Evolutionary conservation across 1,140 invertebrate genomes (phyloP).

Genomic region (Temnothorax curvispinosus): DNA sequence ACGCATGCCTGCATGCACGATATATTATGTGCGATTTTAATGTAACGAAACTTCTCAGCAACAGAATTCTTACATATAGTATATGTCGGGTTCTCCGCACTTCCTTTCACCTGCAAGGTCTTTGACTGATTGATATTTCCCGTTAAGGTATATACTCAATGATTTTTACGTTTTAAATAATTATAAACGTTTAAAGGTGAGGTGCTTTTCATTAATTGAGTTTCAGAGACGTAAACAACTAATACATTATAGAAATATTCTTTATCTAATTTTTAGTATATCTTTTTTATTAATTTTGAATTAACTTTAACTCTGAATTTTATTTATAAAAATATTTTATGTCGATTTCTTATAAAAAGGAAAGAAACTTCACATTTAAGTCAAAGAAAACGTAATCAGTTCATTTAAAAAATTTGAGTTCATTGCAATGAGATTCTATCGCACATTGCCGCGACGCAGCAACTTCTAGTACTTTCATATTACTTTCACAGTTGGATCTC

Average conservation of each 20-base stretch:
- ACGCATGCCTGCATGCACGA: background rate
- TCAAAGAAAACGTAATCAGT: background rate
- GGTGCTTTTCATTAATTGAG: background rate
- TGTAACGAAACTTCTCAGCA: background rate
- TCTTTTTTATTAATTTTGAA: background rate
- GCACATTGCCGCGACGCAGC: background rate
- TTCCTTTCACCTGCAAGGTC: constrained; percentile 14
- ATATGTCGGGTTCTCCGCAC: background rate
- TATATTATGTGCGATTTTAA: background rate
- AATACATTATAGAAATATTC: background rate
- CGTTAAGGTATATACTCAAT: background rate
- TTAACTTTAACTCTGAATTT: background rate
- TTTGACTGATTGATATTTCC: background rate
- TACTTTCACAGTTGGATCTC: background rate
- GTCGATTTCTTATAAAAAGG: background rate
- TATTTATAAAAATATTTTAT: background rate
- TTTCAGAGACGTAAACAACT: background rate
- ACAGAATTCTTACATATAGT: background rate
- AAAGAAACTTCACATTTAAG: background rate
- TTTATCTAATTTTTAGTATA: background rate
- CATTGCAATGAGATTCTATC: background rate
- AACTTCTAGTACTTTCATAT: constrained; percentile 6
- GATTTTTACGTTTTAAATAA: background rate
- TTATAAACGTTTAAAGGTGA: background rate
- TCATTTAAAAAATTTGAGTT: background rate